Base-by-base conservation (phyloP, 1,140 invertebrate species). In the Oncopeltus fasciatus region DNA sequence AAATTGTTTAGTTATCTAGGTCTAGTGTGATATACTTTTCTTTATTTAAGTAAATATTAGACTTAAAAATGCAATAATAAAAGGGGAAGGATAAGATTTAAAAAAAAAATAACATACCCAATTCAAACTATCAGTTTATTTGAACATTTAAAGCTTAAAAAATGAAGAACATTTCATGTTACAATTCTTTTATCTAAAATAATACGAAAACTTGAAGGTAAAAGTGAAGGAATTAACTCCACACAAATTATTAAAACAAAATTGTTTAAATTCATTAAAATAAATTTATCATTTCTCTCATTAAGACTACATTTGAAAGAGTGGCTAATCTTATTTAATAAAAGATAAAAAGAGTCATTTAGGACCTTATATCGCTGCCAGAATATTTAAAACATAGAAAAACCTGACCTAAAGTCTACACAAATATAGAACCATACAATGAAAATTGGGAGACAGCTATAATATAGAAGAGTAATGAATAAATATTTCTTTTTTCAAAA, bases 401-500 rank as follows among this genome's bases (percentile, higher is more conserved):
- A 53, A 53, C 14, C 26, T 53, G 49, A 53, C 49, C 49, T 53
- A 53, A 26, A 24, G 49, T 53, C 62, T 63, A 51, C 51, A 46
- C 26, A 61, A n/a, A 61, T 61, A 61, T 49, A 61, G 59, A 61
- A 61, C 51, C 46, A 51, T 60, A 60, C 46, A 61, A 61, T 46
- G 47, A 62, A 62, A 62, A 62, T 33, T 33, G 61, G 56, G 56
- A 31, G 38, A 57, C 28, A 56, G 33, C 49, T 43, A 56, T 44
- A 38, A 62, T 62, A 62, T 51, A 53, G 56, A 57, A 57, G 29
- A 57, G 56, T 33, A 57, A 57, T 57, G n/a, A 61, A 62, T 62
- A 57, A 43, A 57, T 62, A 24, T 56, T 62, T 49, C 56, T 63
- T 57, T 59, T 59, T 63, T 59, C 44, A 63, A 63, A 63, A 63